Conservation (phyloP, 2,797 vertebrate species). For the Lateolabrax maculatus region DNA sequence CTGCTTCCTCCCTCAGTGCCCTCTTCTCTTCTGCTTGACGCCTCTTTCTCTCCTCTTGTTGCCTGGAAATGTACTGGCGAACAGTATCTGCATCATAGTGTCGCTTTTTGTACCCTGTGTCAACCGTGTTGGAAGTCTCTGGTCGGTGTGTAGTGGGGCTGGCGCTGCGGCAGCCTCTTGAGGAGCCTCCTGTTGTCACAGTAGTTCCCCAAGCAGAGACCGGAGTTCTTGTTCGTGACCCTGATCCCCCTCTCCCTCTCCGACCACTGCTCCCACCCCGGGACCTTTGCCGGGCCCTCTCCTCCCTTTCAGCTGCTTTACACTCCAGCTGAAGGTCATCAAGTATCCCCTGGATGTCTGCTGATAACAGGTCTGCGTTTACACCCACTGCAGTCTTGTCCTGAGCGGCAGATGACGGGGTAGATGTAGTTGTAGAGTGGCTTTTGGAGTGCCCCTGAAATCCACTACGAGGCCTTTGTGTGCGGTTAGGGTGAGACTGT, state of each 20-base stretch:
- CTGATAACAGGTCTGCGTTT: conserved; percentile 88
- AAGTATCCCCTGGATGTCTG: conserved; percentile 93
- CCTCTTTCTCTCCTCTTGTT: conserved; percentile 94
- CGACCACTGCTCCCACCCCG: conserved; percentile 46
- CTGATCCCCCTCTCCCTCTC: conserved; percentile 75
- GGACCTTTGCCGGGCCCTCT: conserved; percentile 65
- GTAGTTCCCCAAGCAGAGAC: conserved; percentile 66
- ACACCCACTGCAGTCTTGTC: conserved; percentile 56
- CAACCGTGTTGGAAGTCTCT: conserved; percentile 78
- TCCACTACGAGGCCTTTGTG: conserved; percentile 60
- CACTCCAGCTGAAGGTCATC: conserved; percentile 93
- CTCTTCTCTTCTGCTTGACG: conserved; percentile 92
- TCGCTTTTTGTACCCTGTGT: conserved; percentile 88
- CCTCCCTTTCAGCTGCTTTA: conserved; percentile 57
- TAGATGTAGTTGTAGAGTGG: conserved; percentile 25
- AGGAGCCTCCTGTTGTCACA: conserved; percentile 34
- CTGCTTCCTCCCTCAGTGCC: conserved; percentile 90
- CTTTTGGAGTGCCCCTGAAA: conserved; percentile 46
- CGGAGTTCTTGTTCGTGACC: conserved; percentile 67
- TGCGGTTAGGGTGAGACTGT: conserved; percentile 60
- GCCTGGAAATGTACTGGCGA: conserved; percentile 92
- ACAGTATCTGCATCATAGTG: conserved; percentile 94
- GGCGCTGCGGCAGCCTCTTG: conserved; percentile 84
- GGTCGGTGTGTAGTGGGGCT: conserved; percentile 88
- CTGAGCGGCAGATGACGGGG: conserved; percentile 50